Evolutionary conservation across 1,140 invertebrate genomes (phyloP).

Genomic region (Euura lappo): DNA sequence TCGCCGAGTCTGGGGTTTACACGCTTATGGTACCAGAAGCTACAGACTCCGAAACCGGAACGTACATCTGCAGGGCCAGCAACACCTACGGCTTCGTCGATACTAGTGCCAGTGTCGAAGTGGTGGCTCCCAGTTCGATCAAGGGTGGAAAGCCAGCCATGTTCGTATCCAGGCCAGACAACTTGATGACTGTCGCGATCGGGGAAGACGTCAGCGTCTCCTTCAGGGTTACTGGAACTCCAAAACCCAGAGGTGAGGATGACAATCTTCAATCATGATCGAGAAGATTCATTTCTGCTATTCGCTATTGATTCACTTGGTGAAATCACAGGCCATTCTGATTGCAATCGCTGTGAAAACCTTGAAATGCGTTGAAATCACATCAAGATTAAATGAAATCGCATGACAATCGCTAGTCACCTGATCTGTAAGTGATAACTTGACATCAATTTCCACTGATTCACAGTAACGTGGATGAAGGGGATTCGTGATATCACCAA

Average conservation of each 20-base stretch:
- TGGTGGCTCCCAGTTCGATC: constrained; percentile 65
- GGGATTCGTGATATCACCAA: constrained; percentile 82
- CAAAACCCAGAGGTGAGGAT: constrained; percentile 78
- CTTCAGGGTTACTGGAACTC: constrained; percentile 79
- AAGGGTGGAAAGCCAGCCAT: constrained; percentile 76
- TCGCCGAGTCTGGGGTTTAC: constrained; percentile 84
- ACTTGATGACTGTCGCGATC: constrained; percentile 72
- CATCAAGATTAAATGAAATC: too few species aligned
- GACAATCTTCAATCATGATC: constrained; percentile 14
- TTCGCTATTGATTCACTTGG: background rate
- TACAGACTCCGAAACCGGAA: constrained; percentile 83
- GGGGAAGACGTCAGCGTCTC: constrained; percentile 83
- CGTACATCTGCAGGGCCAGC: constrained; percentile 84
- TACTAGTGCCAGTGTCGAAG: constrained; percentile 71
- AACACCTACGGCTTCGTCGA: constrained; percentile 81
- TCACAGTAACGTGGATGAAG: constrained; percentile 83
- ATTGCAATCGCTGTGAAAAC: too few species aligned
- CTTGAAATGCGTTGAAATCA: too few species aligned
- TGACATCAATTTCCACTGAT: constrained; percentile 13
- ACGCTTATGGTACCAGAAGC: constrained; percentile 81
- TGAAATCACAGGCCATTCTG: too few species aligned
- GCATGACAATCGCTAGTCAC: too few species aligned
- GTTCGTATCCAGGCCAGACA: constrained; percentile 79
- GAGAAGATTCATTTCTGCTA: background rate
- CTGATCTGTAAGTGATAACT: too few species aligned